A percentile compares a stretch with the other conserved stretches of the same genome.
Evolutionary conservation across 2,113 vertebrate species (phyloP).

Genomic region (Capricornis sumatraensis): DNA sequence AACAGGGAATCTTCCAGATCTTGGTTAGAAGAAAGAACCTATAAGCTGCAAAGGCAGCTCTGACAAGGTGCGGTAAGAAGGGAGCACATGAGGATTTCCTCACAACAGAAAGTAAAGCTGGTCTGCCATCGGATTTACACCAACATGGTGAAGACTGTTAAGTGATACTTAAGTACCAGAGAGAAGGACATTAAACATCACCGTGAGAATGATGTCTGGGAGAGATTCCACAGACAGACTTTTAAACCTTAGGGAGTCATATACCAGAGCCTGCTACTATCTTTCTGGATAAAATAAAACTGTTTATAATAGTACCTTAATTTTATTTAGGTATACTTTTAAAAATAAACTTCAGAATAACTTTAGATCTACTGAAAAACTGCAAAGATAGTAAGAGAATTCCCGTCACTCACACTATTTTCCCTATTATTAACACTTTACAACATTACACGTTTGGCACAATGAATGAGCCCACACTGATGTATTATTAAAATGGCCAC

Average conservation of each 20-base stretch:
- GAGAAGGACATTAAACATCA: neutral
- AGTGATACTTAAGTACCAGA: accelerated
- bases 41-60: neutral
- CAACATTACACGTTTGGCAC: neutral
- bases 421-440: neutral
- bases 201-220: neutral
- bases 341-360: neutral
- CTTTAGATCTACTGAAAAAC: neutral
- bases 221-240: neutral
- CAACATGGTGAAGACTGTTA: neutral
- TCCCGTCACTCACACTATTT: neutral
- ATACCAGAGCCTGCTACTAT: neutral
- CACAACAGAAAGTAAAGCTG: neutral
- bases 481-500: neutral
- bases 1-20: neutral
- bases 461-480: neutral
- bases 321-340: neutral
- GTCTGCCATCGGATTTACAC: neutral
- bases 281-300: neutral
- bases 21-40: neutral
- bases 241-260: neutral
- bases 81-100: neutral
- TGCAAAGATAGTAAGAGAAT: neutral
- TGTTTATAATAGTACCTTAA: neutral
- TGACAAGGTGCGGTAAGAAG: neutral